Percentiles rank a stretch among this genome's conserved stretches.
These are phyloP conservation scores for Drosophila sproati DNA, from an alignment of 1,140 invertebrate species.

Conservation along the genomic window DNA sequence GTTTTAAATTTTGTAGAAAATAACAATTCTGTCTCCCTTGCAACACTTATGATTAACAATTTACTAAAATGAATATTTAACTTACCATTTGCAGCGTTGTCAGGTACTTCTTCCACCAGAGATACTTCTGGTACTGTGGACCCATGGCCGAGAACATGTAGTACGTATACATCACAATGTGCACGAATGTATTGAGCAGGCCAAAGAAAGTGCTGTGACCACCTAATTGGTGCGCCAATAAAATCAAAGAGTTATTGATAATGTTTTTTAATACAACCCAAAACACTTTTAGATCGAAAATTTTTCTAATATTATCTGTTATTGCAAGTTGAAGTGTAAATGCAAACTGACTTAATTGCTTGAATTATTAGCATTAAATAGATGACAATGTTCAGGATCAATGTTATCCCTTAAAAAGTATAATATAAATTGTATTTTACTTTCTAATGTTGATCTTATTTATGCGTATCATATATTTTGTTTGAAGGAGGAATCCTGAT, in stretches of 20 bases:
- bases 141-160: slow-evolving; percentile 94
- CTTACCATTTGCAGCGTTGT: slow-evolving; percentile 93
- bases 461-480: too few relatives aligned
- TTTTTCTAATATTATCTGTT: neutral
- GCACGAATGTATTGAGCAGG: slow-evolving; percentile 94
- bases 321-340: neutral
- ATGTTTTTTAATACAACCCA: too few relatives aligned
- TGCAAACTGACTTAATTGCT: too few relatives aligned
- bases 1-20: too few relatives aligned
- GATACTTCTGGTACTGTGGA: slow-evolving; percentile 91
- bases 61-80: neutral
- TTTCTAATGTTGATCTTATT: too few relatives aligned
- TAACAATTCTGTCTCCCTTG: too few relatives aligned
- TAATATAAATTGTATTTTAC: too few relatives aligned
- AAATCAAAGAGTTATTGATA: neutral
- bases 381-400: too few relatives aligned
- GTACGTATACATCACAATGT: slow-evolving; percentile 95
- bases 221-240: slow-evolving; percentile 85
- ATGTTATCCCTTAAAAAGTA: too few relatives aligned
- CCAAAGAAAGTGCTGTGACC: slow-evolving; percentile 94
- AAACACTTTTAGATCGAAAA: too few relatives aligned
- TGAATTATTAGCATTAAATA: too few relatives aligned
- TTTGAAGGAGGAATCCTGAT: too few relatives aligned
- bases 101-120: slow-evolving; percentile 97
- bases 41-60: neutral